A percentile compares a stretch with the other conserved stretches of the same genome.
Conservation (phyloP, 2,113 vertebrate genomes). For the Maccullochella peelii region DNA sequence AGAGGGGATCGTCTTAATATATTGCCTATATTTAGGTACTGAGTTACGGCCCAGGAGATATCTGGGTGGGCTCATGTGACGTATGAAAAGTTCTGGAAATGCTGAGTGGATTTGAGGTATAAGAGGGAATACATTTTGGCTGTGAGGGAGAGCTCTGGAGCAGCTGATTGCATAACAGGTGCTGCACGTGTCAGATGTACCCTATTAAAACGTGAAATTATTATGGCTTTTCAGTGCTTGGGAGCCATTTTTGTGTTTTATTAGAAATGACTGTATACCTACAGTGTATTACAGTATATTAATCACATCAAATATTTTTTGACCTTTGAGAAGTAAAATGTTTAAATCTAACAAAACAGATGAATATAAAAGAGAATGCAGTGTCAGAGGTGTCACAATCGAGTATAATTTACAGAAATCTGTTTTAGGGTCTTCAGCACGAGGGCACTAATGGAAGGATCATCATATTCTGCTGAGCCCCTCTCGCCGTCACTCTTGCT, state of each 20-base stretch:
- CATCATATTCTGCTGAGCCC: conserved; percentile 80
- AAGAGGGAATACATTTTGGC: conserved; percentile 87
- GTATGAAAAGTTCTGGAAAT: conserved; percentile 84
- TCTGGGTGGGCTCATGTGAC: conserved; percentile 84
- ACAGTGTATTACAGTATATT: background rate
- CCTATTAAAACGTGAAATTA: conserved; percentile 77
- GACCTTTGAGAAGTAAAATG: background rate
- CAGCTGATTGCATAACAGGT: conserved; percentile 94
- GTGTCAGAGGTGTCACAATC: conserved; percentile 17
- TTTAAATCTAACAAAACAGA: background rate
- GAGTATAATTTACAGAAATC: conserved; percentile 45
- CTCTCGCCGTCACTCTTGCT: conserved; percentile 59
- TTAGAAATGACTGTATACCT: background rate
- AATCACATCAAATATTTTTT: background rate
- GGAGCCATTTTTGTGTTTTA: conserved; percentile 72
- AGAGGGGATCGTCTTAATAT: conserved; percentile 76
- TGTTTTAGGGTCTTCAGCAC: conserved; percentile 42
- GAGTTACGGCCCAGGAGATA: conserved; percentile 81
- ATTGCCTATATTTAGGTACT: conserved; percentile 87
- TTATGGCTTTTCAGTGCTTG: conserved; percentile 83
- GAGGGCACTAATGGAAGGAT: conserved; percentile 73
- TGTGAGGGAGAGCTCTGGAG: conserved; percentile 88
- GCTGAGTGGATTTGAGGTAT: conserved; percentile 84
- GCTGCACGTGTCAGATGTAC: conserved; percentile 86
- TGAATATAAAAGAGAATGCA: background rate